These are phyloP conservation scores for Lasioglossum leucozonium DNA, from an alignment of 2,888 invertebrate species.

Conservation along the genomic window DNA sequence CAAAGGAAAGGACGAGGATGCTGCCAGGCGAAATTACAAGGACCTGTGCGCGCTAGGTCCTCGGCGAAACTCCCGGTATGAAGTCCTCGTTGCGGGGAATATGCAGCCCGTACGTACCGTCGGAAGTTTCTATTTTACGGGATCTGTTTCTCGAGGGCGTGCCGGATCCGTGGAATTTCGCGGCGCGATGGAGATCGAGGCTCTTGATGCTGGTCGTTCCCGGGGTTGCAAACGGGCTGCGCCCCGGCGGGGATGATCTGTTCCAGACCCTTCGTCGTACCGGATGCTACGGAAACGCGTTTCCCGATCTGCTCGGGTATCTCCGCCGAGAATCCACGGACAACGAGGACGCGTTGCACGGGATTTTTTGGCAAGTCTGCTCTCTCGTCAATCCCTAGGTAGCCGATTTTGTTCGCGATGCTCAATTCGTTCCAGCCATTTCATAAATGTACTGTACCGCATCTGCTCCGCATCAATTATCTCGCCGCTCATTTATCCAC, in stretches of 20 bases:
- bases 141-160: constrained; percentile 56
- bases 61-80: constrained; percentile 52
- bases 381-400: background rate
- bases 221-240: background rate
- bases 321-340: background rate
- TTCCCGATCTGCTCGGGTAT: background rate
- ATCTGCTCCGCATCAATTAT: background rate
- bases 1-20: constrained; percentile 45
- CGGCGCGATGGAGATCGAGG: constrained; percentile 33
- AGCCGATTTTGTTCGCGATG: background rate
- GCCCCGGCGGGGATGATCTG: background rate
- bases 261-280: background rate
- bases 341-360: background rate
- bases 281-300: background rate
- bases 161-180: constrained; percentile 53
- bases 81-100: constrained; percentile 62
- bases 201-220: constrained; percentile 20
- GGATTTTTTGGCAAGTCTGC: background rate
- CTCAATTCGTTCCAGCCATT: background rate
- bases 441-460: background rate
- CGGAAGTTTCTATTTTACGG: constrained; percentile 60
- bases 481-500: background rate
- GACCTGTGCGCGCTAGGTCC: constrained; percentile 45
- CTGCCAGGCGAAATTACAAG: constrained; percentile 65
- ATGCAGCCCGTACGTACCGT: constrained; percentile 50